Conservation (phyloP, 23 tunicate species). For the Halocynthia roretzi region DNA sequence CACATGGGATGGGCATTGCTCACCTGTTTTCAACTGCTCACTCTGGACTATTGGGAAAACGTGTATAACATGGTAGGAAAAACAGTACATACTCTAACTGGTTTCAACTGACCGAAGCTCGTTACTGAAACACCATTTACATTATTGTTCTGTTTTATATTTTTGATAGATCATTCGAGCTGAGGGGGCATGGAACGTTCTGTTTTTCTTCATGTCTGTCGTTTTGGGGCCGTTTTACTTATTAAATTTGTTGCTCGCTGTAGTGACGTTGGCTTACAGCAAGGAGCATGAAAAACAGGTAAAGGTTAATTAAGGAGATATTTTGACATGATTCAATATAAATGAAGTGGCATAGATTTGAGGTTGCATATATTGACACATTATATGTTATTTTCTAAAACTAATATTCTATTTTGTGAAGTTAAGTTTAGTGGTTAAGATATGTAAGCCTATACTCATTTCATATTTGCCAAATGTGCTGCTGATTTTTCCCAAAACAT, state of each 20-base stretch:
- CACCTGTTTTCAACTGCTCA: slow-evolving; percentile 88
- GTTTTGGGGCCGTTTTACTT: slow-evolving; percentile 90
- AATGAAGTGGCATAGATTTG: too few species aligned
- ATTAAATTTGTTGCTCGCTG: slow-evolving; percentile 80
- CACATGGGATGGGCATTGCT: slow-evolving; percentile 82
- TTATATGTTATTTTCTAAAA: too few species aligned
- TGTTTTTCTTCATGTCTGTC: slow-evolving; percentile 77
- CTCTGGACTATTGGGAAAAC: slow-evolving; percentile 94
- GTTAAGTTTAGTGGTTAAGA: too few species aligned
- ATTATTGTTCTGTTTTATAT: background rate
- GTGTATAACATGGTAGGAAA: slow-evolving; percentile 87
- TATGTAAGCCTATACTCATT: too few species aligned
- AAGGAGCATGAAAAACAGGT: slow-evolving; percentile 91
- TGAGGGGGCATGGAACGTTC: slow-evolving; percentile 80
- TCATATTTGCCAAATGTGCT: too few species aligned
- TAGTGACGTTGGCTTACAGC: slow-evolving; percentile 84
- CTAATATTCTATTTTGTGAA: too few species aligned
- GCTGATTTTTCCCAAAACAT: too few species aligned
- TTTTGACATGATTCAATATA: too few species aligned
- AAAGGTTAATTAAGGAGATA: background rate
- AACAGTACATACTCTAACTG: background rate
- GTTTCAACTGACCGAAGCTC: background rate
- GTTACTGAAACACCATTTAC: too few species aligned
- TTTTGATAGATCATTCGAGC: slow-evolving; percentile 67
- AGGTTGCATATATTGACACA: too few species aligned